Percentiles rank a stretch among this genome's conserved stretches.
These are phyloP conservation scores for Rapana venosa DNA, from an alignment of 2,888 invertebrate species.

Conservation along the genomic window DNA sequence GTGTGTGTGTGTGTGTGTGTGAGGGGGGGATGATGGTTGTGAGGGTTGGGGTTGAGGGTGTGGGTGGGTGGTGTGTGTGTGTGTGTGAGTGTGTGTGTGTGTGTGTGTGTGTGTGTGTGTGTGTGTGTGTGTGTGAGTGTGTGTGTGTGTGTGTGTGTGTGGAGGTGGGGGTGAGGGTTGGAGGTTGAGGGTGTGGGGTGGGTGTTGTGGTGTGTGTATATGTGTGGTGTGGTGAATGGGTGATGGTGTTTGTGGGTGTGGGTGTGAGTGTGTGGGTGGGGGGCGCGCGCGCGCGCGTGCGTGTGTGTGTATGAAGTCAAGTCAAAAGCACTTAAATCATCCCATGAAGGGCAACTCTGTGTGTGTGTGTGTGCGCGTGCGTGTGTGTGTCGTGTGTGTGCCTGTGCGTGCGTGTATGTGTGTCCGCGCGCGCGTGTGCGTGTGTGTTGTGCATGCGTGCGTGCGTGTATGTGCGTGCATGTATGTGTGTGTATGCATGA, in stretches of 20 bases:
- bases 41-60: not conserved
- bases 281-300: no score
- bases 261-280: no score
- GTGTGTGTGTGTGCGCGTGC: no score
- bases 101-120: slow-evolving; percentile 5
- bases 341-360: no score
- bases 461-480: not conserved
- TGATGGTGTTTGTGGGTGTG: no score
- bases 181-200: not conserved
- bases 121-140: slow-evolving; percentile 20
- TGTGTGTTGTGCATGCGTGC: not conserved
- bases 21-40: not conserved
- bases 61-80: slow-evolving; percentile 9
- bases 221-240: no score
- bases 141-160: not conserved
- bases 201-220: not conserved
- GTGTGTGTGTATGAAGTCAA: no score
- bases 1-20: slow-evolving; percentile 11
- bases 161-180: not conserved
- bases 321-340: no score
- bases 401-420: not conserved
- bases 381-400: no score
- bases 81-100: not conserved
- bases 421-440: not conserved
- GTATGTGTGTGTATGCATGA: not conserved